Evolutionary conservation across 2,888 invertebrate genomes (phyloP).

Genomic region (Ophion ellenae): DNA sequence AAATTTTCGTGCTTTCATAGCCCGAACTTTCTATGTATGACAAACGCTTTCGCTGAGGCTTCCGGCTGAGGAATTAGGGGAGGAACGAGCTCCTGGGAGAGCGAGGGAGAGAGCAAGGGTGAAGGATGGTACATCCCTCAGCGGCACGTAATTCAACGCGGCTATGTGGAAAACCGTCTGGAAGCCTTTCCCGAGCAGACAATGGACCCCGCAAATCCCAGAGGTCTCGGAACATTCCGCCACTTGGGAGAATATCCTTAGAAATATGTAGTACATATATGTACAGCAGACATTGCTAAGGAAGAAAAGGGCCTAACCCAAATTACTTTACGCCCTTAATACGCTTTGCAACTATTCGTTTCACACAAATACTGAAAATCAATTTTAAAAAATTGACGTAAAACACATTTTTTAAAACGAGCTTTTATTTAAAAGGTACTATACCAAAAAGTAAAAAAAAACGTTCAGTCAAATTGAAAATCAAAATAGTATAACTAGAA

Average conservation of each 20-base stretch:
- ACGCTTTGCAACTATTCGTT: background rate
- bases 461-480: too few species aligned
- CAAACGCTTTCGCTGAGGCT: slow-evolving; percentile 31
- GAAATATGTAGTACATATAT: slow-evolving; percentile 24
- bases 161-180: slow-evolving; percentile 54
- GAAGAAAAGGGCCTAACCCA: background rate
- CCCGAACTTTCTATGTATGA: slow-evolving; percentile 35
- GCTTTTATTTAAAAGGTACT: too few species aligned
- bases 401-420: too few species aligned
- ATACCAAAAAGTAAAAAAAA: too few species aligned
- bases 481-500: too few species aligned
- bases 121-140: slow-evolving; percentile 51
- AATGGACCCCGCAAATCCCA: slow-evolving; percentile 70
- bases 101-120: background rate
- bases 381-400: too few species aligned
- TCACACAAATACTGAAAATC: background rate
- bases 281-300: background rate
- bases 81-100: background rate
- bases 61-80: slow-evolving; percentile 10
- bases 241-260: slow-evolving; percentile 65
- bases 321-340: slow-evolving; percentile 12
- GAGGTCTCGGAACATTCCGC: slow-evolving; percentile 54
- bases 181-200: slow-evolving; percentile 61
- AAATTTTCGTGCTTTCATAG: slow-evolving; percentile 30
- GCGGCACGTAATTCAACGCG: slow-evolving; percentile 62